phyloP scores from a whole-genome alignment of 2,888 invertebrate species.

The Drosophila acutilabella region DNA sequence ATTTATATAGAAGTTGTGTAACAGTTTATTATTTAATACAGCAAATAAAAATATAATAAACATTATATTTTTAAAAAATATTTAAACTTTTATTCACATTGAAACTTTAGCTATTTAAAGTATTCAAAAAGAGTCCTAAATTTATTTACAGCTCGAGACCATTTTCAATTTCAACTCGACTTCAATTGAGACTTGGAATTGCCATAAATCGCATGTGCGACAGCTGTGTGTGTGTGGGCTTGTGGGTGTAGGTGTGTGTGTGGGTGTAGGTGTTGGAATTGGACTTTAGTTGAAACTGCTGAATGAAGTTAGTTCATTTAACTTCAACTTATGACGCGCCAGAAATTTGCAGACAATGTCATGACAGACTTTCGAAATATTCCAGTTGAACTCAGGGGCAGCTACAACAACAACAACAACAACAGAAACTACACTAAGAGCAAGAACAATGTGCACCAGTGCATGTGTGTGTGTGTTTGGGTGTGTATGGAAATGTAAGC shows the following conservation, averaged over 20 bases:
- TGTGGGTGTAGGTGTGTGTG: conserved; percentile 15
- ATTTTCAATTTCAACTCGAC: conserved; percentile 62
- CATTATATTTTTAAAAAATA: not conserved
- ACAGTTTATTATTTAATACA: too few species aligned
- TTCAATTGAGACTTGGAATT: conserved; percentile 77
- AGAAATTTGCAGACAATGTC: conserved; percentile 77
- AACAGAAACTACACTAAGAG: conserved; percentile 26
- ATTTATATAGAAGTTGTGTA: too few species aligned
- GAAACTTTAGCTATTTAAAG: not conserved
- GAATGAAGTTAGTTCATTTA: conserved; percentile 81
- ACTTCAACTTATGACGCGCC: conserved; percentile 75
- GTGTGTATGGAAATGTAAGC: conserved; percentile 40
- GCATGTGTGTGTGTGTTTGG: conserved; percentile 18
- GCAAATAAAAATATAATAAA: not conserved
- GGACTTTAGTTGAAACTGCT: conserved; percentile 44
- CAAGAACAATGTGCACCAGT: conserved; percentile 20
- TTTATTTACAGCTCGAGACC: conserved; percentile 39
- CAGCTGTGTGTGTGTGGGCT: conserved; percentile 51
- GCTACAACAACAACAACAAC: conserved; percentile 39
- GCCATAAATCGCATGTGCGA: conserved; percentile 80
- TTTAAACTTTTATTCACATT: not conserved
- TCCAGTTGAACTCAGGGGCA: conserved; percentile 58
- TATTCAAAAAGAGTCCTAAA: conserved; percentile 22
- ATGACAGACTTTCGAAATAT: conserved; percentile 68
- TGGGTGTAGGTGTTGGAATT: conserved; percentile 54